A percentile compares a stretch with the other conserved stretches of the same genome.
These are phyloP conservation scores for Malaclemys terrapin DNA, from an alignment of 2,113 vertebrate species.

Conservation along the genomic window DNA sequence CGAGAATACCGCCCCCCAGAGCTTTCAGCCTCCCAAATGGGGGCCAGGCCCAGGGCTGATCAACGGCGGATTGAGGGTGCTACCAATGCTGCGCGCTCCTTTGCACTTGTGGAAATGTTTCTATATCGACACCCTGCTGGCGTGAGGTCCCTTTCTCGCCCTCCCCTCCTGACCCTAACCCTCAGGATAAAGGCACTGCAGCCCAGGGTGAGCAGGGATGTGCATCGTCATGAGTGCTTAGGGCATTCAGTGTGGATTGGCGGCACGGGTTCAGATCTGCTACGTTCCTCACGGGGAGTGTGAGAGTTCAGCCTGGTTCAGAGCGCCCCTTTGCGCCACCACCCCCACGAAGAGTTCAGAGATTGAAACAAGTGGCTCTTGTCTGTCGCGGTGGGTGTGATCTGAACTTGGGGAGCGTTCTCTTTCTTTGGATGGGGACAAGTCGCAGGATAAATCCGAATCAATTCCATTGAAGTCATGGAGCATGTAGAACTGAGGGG, in stretches of 20 bases:
- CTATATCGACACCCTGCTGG: background rate
- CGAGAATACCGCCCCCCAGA: too few relatives aligned
- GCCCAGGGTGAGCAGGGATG: background rate
- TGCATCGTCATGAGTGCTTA: background rate
- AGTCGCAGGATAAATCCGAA: accelerated
- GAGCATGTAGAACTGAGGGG: background rate
- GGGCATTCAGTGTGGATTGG: background rate
- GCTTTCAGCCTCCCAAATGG: too few relatives aligned
- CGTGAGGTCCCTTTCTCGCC: background rate
- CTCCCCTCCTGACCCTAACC: background rate
- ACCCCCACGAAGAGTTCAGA: background rate
- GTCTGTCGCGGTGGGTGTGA: background rate
- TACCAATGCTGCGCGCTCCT: background rate
- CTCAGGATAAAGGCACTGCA: background rate
- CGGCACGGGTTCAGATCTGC: background rate
- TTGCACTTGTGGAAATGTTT: background rate
- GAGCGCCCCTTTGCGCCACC: background rate
- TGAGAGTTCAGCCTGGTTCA: background rate
- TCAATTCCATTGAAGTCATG: background rate
- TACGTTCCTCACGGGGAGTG: background rate
- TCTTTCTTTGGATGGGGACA: too few relatives aligned
- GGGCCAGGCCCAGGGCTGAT: background rate
- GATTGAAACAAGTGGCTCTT: background rate
- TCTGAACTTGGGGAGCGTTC: background rate
- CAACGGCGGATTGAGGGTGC: background rate